Conservation (phyloP, 2,113 vertebrate genomes). For the Pandion haliaetus region DNA sequence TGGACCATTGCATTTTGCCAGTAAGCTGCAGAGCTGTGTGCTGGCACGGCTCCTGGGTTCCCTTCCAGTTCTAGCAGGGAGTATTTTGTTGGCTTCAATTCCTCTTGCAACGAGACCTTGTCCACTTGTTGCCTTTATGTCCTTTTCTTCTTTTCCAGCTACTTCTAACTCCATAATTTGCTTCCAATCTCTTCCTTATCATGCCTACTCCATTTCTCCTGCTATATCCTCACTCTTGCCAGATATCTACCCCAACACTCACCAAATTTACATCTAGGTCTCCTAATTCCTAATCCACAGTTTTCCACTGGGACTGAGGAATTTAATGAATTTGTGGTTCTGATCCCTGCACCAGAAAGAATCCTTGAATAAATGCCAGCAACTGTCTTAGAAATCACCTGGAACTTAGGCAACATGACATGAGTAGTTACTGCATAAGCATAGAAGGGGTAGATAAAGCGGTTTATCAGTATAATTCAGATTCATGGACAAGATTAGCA, state of each 20-base stretch:
- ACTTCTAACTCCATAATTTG: background rate
- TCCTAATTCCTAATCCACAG: background rate
- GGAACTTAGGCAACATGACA: background rate
- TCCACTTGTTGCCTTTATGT: background rate
- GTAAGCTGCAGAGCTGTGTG: background rate
- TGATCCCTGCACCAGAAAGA: background rate
- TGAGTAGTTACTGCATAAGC: background rate
- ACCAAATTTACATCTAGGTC: background rate
- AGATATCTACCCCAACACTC: background rate
- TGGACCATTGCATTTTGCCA: accelerated
- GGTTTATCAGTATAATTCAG: background rate
- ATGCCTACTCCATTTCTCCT: background rate
- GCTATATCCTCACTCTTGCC: accelerated
- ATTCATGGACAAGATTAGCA: background rate
- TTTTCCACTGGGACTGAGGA: background rate
- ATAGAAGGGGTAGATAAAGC: background rate
- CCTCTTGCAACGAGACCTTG: background rate
- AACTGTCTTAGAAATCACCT: background rate
- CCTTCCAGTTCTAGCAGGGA: background rate
- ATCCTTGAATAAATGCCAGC: background rate
- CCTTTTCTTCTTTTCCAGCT: background rate
- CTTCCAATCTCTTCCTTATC: background rate
- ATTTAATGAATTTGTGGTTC: background rate
- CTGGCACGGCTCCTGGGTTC: background rate
- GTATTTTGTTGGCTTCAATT: background rate